These are phyloP conservation scores for Phylloscopus trochilus DNA, from an alignment of 2,113 vertebrate genomes.

Conservation along the genomic window DNA sequence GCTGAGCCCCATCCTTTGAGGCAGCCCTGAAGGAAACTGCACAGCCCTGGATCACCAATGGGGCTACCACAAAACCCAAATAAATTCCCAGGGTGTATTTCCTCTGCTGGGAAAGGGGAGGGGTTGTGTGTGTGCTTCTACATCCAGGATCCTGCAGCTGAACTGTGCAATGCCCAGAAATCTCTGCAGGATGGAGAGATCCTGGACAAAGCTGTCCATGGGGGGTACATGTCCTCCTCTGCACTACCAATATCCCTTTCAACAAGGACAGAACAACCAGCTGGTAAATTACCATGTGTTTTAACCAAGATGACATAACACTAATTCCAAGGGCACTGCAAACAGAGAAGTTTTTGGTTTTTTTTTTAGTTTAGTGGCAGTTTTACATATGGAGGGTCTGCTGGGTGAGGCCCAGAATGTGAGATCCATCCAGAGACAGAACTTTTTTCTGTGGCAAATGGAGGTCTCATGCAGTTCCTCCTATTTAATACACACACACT, in stretches of 20 bases:
- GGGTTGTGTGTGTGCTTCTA: neutral
- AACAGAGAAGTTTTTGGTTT: neutral
- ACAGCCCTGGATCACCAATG: neutral
- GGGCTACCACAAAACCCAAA: neutral
- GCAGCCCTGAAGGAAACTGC: neutral
- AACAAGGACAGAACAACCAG: neutral
- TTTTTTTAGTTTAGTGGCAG: neutral
- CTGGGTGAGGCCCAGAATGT: neutral
- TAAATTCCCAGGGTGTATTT: neutral
- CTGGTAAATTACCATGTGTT: neutral
- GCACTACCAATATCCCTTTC: neutral
- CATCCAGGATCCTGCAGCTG: neutral
- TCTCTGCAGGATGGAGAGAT: neutral
- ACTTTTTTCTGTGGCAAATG: neutral
- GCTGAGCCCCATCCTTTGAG: neutral
- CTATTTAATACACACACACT: neutral
- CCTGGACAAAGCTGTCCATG: neutral
- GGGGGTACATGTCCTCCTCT: neutral
- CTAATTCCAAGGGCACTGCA: neutral
- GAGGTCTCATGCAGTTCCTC: neutral
- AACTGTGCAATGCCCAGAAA: neutral
- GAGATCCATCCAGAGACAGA: neutral
- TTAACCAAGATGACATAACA: neutral
- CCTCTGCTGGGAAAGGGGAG: neutral
- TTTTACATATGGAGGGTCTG: neutral